Base-by-base conservation (phyloP, 2,797 vertebrate species). In the Silurus aristotelis region DNA sequence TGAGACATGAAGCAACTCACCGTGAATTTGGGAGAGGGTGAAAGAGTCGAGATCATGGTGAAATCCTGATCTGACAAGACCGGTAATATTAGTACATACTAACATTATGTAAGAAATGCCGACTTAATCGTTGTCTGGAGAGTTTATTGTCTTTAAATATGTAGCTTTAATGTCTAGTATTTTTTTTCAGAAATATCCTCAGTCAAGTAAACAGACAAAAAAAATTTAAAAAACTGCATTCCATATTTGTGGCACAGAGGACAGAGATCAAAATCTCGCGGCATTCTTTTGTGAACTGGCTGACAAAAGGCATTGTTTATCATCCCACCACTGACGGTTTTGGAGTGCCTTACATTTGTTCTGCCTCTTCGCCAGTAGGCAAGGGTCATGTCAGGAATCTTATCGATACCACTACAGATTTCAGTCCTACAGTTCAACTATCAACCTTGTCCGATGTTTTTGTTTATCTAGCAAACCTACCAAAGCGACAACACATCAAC, bases 281-380 rank as follows among this genome's bases (percentile, higher is more conserved):
- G 25, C 56, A 56, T 58, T 52, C 52, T 70, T 66, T 80, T 80
- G 78, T 66, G 66, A 19, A 19, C 61, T 19, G 14, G 46, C 80
- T 43, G 66, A 82, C 10, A 68, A 56, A 70, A 22, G 12, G 10
- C 80, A 31, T 82, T 82, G 66, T 82, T 70, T 17, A 0, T 58
- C 73, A 5, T 78, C 75, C 75, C 20, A 78, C 75, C 14, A 56
- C 9, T 9, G 48, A 67, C 66, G 15, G 66, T n/a, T 43, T 70
- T 82, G 52, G 80, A 82, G 80, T 82, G 52, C 80, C 66, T 38
- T 68, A 70, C 80, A 70, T 82, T 70, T 15, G 66, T 14, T 66
- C 80, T 20, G 78, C 7, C 46, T 64, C 78, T 56, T 68, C 56
- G 64, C 68, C 20, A 22, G 22, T 43, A 58, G 5, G 2, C 0